A percentile compares a stretch with the other conserved stretches of the same genome.
Conservation (phyloP, 1,140 invertebrate species). For the Mactra quadrangularis region DNA sequence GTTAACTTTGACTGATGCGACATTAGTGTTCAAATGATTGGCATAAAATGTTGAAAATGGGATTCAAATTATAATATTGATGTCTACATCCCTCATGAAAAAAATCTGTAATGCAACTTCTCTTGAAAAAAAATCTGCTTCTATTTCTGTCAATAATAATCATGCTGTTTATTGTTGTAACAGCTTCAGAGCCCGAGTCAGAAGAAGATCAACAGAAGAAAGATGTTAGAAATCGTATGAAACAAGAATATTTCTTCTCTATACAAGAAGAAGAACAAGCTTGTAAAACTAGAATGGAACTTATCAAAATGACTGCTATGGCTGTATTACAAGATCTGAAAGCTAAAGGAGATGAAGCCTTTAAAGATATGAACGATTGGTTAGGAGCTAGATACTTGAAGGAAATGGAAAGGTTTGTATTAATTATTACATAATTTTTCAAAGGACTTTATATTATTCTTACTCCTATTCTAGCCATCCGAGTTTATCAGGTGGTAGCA, state of each 20-base stretch:
- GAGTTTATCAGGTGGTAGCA: no score
- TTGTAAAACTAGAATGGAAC: conserved; percentile 74
- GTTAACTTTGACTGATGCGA: no score
- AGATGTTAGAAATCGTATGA: conserved; percentile 75
- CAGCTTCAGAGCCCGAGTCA: conserved; percentile 74
- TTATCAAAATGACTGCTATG: conserved; percentile 77
- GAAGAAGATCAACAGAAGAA: conserved; percentile 81
- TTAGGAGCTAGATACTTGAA: conserved; percentile 82
- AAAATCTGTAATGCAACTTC: no score
- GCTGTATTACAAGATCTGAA: conserved; percentile 80
- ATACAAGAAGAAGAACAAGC: conserved; percentile 81
- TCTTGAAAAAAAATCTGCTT: no score
- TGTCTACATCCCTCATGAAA: no score
- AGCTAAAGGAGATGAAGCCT: conserved; percentile 79
- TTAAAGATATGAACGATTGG: conserved; percentile 83
- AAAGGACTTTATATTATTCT: no score
- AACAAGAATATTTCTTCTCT: conserved; percentile 81
- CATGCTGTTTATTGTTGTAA: conserved; percentile 20
- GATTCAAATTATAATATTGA: no score
- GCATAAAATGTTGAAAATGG: no score
- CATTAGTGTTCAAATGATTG: no score
- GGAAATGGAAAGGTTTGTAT: conserved; percentile 82
- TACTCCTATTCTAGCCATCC: no score
- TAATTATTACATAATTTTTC: no score
- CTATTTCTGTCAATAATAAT: no score